Evolutionary conservation across 1,140 invertebrate genomes (phyloP).

Genomic region (Agraylea sexmaculata): DNA sequence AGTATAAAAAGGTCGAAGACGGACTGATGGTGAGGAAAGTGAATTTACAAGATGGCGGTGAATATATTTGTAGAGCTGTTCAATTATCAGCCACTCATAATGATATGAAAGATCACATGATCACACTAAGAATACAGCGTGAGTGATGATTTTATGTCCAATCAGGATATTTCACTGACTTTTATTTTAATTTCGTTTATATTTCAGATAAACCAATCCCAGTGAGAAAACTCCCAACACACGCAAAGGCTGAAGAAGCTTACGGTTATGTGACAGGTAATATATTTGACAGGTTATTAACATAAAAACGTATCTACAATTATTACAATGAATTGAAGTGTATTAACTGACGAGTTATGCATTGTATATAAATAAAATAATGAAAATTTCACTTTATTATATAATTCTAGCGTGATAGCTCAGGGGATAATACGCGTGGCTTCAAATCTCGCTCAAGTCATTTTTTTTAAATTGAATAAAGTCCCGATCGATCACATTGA

Average conservation of each 20-base stretch:
- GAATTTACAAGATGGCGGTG: conserved; percentile 38
- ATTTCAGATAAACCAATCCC: conserved; percentile 20
- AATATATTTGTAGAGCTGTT: conserved; percentile 41
- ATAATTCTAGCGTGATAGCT: too few species aligned
- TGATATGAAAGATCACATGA: conserved; percentile 33
- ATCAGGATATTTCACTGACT: conserved; percentile 3
- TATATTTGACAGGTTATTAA: too few species aligned
- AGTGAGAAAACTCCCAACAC: conserved; percentile 15
- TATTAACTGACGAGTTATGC: too few species aligned
- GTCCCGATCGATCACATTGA: too few species aligned
- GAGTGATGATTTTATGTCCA: conserved; percentile 25
- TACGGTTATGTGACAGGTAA: conserved; percentile 32
- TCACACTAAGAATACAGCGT: conserved; percentile 44
- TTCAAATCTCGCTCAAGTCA: too few species aligned
- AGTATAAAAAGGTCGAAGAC: conserved; percentile 33
- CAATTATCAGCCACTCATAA: conserved; percentile 36
- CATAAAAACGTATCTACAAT: too few species aligned
- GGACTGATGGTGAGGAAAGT: conserved; percentile 40
- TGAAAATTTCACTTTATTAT: too few species aligned
- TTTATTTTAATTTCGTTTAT: conserved; percentile 2
- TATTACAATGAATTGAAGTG: too few species aligned
- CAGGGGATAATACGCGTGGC: too few species aligned
- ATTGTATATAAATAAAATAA: too few species aligned
- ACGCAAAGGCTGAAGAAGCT: conserved; percentile 24
- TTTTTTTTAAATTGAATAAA: too few species aligned